Percentiles rank a stretch among this genome's conserved stretches.
Conservation (phyloP, 2,113 vertebrate species). For the Zeus faber region DNA sequence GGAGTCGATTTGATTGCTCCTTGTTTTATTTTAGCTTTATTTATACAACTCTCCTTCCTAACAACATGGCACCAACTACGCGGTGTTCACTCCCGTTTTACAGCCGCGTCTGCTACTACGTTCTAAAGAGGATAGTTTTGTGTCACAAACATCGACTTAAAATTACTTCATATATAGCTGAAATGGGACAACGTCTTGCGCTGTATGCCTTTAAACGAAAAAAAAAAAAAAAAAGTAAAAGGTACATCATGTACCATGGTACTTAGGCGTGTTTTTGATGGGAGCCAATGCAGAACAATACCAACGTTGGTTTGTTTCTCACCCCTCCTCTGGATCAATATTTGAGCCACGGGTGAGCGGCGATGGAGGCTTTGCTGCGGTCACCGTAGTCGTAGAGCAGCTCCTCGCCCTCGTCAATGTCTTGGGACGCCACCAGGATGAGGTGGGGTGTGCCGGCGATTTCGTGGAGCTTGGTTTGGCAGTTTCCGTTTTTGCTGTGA, state of each 20-base stretch:
- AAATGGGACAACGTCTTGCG: too few relatives aligned
- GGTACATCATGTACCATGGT: constrained; percentile 63
- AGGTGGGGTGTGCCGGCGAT: constrained; percentile 90
- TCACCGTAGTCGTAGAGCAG: constrained; percentile 96
- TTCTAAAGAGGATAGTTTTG: too few relatives aligned
- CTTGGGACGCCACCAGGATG: constrained; percentile 90
- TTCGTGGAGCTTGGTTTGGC: constrained; percentile 95
- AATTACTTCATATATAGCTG: too few relatives aligned
- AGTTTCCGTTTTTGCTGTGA: constrained; percentile 96
- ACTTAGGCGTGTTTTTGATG: constrained; percentile 73
- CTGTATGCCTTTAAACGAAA: too few relatives aligned
- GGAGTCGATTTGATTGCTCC: too few relatives aligned
- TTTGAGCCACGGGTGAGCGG: constrained; percentile 94
- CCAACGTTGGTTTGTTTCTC: constrained; percentile 25
- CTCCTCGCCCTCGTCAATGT: constrained; percentile 92
- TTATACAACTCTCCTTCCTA: too few relatives aligned
- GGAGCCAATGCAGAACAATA: constrained; percentile 53
- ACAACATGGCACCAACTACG: too few relatives aligned
- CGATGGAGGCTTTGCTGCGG: constrained; percentile 90
- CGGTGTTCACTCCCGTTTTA: too few relatives aligned
- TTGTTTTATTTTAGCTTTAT: too few relatives aligned
- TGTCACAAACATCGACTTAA: too few relatives aligned
- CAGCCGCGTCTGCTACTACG: too few relatives aligned
- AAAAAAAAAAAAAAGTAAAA: constrained; percentile 24
- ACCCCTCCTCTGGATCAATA: constrained; percentile 65